phyloP scores from a whole-genome alignment of 2,797 vertebrate species.

The Hemibagrus guttatus region DNA sequence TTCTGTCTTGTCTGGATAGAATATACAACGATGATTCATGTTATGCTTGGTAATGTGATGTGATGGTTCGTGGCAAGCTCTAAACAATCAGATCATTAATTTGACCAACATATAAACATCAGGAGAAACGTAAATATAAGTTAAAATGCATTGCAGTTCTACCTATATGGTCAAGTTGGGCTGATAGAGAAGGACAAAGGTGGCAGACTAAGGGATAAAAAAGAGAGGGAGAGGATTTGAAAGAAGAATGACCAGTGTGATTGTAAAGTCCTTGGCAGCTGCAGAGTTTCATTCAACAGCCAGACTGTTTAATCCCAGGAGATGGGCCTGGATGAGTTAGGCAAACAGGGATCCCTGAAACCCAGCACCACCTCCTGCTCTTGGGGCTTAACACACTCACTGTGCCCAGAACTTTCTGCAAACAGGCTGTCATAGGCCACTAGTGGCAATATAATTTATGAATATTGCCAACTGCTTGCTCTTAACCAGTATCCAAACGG shows the following conservation, averaged over 20 bases:
- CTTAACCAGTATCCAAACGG: constrained; percentile 36
- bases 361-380: constrained; percentile 38
- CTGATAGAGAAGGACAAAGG: background rate
- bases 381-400: constrained; percentile 32
- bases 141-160: constrained; percentile 23
- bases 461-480: constrained; percentile 42
- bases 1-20: background rate
- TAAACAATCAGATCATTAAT: constrained; percentile 31
- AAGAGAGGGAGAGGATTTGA: constrained; percentile 32
- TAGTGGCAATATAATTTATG: constrained; percentile 39
- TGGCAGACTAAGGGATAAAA: constrained; percentile 33
- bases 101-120: constrained; percentile 1
- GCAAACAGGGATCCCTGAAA: constrained; percentile 55
- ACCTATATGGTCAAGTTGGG: background rate
- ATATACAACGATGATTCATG: constrained; percentile 3
- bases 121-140: background rate
- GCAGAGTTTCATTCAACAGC: constrained; percentile 56
- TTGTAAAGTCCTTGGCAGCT: constrained; percentile 50
- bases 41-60: constrained; percentile 11
- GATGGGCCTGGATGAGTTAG: constrained; percentile 54
- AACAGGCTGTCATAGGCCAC: constrained; percentile 39
- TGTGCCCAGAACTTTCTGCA: constrained; percentile 45
- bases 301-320: constrained; percentile 58
- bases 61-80: constrained; percentile 39
- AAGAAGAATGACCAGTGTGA: constrained; percentile 56